Evolutionary conservation across 1,140 invertebrate genomes (phyloP), one percentile per base, ranked within the genome.

Genomic region (Anagrus nilaparvatae): DNA sequence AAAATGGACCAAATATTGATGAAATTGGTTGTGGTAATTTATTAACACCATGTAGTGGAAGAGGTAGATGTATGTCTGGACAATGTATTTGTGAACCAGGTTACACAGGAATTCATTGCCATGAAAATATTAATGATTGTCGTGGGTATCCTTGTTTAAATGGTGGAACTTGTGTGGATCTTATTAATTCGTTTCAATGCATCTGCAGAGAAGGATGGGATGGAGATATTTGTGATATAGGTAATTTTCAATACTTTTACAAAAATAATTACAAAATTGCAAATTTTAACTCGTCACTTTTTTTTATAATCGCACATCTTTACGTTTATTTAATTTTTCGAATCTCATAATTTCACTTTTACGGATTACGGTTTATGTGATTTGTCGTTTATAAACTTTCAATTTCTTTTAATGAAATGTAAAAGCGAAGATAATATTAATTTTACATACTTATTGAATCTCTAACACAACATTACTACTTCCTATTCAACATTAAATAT

Each of bases 141-240:
- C 75, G 78, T 29, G 72, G 73, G 6, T 77, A 77, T 52, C 81
- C 81, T 2, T 89, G 86, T 50, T 62, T 79, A 43, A 83, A 84
- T 51, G 82, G 82, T 1, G 79, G 79, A 12, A 77, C 76, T 5
- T 87, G 84, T 57, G 74, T 82, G 1, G 84, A 87, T 54, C 67
- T 76, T 47, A 71, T 86, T 13, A 84, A 85, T 57, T 78, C 74
- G 0, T 90, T 82, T 59, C 74, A 82, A 40, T 92, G 88, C 58
- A 76, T 79, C 30, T 92, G 88, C 59, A 63, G 71, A 39, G 76
- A 79, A 49, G 77, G 77, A 9, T 80, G 76, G 76, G 71, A 70
- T 47, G 77, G 77, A 2, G 74, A 77, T 29, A 58, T 76, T n/a
- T 78, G 76, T 47, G 74, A 74, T 48, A 72, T 75, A 66, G 75